Conservation (phyloP, 2,797 vertebrate genomes). For the Bradypus variegatus region DNA sequence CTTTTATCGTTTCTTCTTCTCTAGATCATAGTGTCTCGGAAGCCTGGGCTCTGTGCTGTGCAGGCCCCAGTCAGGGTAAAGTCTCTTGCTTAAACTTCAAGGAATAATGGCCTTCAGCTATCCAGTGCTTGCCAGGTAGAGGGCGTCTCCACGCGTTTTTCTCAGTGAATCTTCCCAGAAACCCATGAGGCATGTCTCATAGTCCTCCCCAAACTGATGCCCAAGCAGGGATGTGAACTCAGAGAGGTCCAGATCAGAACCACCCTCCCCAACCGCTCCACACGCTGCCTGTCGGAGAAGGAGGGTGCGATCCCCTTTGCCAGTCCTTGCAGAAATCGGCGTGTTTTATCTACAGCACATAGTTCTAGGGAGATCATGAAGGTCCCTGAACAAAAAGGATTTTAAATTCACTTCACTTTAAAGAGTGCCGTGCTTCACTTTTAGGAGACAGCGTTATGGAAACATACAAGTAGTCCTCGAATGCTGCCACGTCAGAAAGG, state of each 20-base stretch:
- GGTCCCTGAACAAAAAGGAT: background rate
- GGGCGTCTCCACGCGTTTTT: background rate
- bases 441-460: background rate
- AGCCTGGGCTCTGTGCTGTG: constrained; percentile 15
- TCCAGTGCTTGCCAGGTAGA: background rate
- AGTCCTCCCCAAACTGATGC: background rate
- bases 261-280: background rate
- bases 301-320: too few species aligned
- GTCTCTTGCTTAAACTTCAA: background rate
- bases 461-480: background rate
- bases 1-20: constrained; percentile 30
- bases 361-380: background rate
- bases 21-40: background rate
- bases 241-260: background rate
- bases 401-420: background rate
- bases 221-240: background rate
- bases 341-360: background rate
- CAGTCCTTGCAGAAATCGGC: background rate
- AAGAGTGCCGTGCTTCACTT: background rate
- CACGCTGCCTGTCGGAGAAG: background rate
- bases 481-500: background rate
- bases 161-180: background rate
- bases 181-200: background rate
- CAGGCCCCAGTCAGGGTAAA: background rate
- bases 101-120: background rate